A percentile compares a stretch with the other conserved stretches of the same genome.
Conservation (phyloP, 2,797 vertebrate species). For the Gila robusta region DNA sequence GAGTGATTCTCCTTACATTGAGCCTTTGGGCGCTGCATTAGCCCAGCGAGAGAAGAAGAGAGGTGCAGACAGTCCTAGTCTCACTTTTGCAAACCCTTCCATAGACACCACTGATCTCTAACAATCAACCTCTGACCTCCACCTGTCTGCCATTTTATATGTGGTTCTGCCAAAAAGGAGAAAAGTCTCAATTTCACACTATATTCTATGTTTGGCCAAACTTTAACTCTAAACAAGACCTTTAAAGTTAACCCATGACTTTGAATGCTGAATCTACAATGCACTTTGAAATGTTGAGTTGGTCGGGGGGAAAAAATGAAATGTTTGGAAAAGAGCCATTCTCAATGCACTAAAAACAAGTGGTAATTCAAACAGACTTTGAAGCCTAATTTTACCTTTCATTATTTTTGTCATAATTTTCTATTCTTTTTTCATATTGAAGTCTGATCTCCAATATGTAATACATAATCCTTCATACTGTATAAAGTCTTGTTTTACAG, state of each 20-base stretch:
- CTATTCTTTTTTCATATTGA: background rate
- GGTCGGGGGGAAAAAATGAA: background rate
- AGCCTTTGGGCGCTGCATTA: conserved; percentile 82
- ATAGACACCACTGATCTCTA: conserved; percentile 87
- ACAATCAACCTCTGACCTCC: conserved; percentile 39
- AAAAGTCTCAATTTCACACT: background rate
- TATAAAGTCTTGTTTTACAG: background rate
- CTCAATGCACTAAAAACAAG: background rate
- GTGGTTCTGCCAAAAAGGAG: conserved; percentile 18
- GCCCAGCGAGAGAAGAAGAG: conserved; percentile 66
- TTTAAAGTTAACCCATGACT: background rate
- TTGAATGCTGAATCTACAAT: background rate
- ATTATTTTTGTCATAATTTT: background rate
- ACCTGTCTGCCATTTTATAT: background rate
- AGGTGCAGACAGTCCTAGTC: background rate
- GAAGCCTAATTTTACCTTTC: background rate
- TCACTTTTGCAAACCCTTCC: conserved; percentile 71
- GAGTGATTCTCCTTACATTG: conserved; percentile 63
- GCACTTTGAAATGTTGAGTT: conserved; percentile 6
- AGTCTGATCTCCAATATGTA: background rate
- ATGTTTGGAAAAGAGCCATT: background rate
- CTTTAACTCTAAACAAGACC: background rate
- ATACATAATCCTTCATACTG: background rate
- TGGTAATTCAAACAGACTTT: background rate
- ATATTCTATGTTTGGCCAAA: background rate